A percentile compares a stretch with the other conserved stretches of the same genome.
phyloP scores from a whole-genome alignment of 2,888 invertebrate species.

The Conistra vaccinii region DNA sequence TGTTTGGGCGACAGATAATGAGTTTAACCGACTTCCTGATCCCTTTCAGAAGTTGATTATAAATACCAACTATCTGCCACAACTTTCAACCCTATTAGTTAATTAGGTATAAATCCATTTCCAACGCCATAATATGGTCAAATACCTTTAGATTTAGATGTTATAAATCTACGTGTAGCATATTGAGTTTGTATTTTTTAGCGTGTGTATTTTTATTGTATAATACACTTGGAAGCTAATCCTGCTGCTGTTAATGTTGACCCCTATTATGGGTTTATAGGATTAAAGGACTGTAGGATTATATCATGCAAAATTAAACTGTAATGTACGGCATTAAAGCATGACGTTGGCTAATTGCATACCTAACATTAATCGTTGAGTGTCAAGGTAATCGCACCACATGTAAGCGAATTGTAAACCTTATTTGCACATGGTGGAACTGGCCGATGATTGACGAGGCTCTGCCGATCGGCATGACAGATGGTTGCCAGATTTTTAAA shows the following conservation, averaged over 20 bases:
- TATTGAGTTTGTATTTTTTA: conserved; percentile 2
- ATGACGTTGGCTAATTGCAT: not conserved
- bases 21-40: conserved; percentile 54
- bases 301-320: conserved; percentile 29
- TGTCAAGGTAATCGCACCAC: not conserved
- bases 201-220: conserved; percentile 17
- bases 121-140: not conserved
- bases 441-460: conserved; percentile 37
- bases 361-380: not conserved
- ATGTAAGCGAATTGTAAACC: conserved; percentile 22
- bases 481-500: conserved; percentile 32
- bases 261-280: conserved; percentile 16
- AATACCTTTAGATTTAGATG: not conserved
- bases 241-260: conserved; percentile 6
- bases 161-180: conserved; percentile 14
- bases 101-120: conserved; percentile 35
- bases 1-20: conserved; percentile 40
- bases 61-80: conserved; percentile 38
- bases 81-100: conserved; percentile 26
- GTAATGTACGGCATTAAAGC: conserved; percentile 8
- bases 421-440: conserved; percentile 19
- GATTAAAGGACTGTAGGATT: conserved; percentile 3
- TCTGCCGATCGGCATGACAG: conserved; percentile 19
- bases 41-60: conserved; percentile 54
- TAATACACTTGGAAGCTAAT: conserved; percentile 22